Percentiles rank a stretch among this genome's conserved stretches.
phyloP scores from a whole-genome alignment of 2,113 vertebrate species.

The Phylloscopus whistleri region DNA sequence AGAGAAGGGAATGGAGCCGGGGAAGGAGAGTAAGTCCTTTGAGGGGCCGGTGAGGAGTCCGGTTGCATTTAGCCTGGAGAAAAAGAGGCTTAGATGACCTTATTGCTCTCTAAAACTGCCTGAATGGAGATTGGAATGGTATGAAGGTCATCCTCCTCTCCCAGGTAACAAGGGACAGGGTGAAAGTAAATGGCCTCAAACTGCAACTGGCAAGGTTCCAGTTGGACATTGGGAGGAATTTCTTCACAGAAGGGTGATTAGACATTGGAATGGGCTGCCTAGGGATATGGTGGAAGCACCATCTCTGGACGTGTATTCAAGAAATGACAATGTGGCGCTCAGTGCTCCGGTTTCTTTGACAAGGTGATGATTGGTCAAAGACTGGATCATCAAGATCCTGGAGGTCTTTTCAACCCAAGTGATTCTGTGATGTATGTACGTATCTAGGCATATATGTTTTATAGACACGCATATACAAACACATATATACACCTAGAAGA shows the following conservation, averaged over 20 bases:
- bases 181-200: background rate
- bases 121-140: background rate
- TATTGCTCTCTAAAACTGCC: background rate
- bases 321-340: background rate
- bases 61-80: background rate
- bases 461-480: background rate
- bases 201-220: background rate
- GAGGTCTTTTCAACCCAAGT: background rate
- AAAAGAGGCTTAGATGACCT: background rate
- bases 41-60: background rate
- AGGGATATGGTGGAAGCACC: background rate
- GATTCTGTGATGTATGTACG: background rate
- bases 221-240: background rate
- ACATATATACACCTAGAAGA: accelerated
- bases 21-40: background rate
- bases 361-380: background rate
- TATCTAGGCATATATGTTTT: background rate
- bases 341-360: background rate
- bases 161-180: background rate
- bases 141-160: background rate
- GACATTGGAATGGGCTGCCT: background rate
- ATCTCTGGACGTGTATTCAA: background rate
- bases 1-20: background rate
- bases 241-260: background rate
- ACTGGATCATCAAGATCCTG: background rate